Evolutionary conservation across 2,888 invertebrate species (phyloP), one percentile per base, ranked within the genome.

Genomic region (Smittia sp.): DNA sequence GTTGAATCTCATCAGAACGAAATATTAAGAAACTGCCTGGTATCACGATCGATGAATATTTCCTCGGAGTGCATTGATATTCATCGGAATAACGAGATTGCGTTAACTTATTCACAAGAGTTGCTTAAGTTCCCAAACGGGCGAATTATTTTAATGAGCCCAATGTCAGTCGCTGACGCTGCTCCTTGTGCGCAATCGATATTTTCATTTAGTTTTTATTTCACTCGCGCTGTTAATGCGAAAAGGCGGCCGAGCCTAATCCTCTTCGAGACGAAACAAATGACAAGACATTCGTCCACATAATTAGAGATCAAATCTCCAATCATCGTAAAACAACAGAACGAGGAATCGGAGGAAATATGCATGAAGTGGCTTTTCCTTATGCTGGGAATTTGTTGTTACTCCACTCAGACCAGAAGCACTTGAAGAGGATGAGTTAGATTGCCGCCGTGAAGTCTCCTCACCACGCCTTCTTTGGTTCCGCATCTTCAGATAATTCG

Each of bases 21-120:
- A 32, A 32, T 32, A 32, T 32, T 32, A 32, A 32, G 32, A 32
- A 32, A 32, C 32, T 32, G 32, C 32, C 32, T 9, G 32, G 9
- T 32, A 32, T 32, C 32, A 32, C 32, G 32, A 32, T 32, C 32
- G n/a, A 46, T 46, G 46, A 46, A 46, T 46, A 46, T 15, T 46
- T 46, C 46, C 46, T 46, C 15, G 11, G 11, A 11, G 11, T 46
- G 46, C 46, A 32, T 32, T 32, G 32, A 32, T 32, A 32, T 32
- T 32, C 32, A 32, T 46, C 18, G n/a, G 52, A 18, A 7, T 65
- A 67, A 7, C 2, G 7, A 20, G 27, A 38, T 20, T 67, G 32
- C 22, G n/a, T 58, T 72, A 72, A 72, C 52, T 72, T 72, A 72
- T 72, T 72, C 72, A 54, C 58, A 72, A 54, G 58, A 62, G 58